Percentiles rank a stretch among this genome's conserved stretches.
phyloP scores from a whole-genome alignment of 2,113 vertebrate genomes.

The Elephas maximus region DNA sequence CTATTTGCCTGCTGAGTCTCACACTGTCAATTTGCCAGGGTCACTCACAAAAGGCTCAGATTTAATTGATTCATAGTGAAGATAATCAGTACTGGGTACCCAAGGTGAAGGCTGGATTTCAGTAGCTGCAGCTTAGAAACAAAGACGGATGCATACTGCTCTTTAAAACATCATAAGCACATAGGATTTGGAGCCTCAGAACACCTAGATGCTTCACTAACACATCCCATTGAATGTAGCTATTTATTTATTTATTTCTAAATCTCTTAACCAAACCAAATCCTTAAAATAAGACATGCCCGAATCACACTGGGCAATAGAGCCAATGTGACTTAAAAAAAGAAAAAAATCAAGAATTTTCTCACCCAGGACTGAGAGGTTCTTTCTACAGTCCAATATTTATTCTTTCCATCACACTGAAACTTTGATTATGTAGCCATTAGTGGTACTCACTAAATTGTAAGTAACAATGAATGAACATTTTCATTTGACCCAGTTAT shows the following conservation, averaged over 20 bases:
- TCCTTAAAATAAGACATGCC: background rate
- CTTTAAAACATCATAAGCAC: background rate
- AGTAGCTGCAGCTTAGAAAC: background rate
- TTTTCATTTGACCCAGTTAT: slow-evolving; percentile 55
- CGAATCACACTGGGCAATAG: background rate
- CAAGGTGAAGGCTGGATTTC: background rate
- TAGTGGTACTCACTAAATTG: slow-evolving; percentile 20
- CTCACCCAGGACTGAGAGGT: background rate
- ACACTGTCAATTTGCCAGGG: background rate
- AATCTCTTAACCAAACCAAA: slow-evolving; percentile 44
- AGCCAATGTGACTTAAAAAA: background rate
- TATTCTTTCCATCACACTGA: background rate
- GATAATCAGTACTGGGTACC: background rate
- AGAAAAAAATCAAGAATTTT: background rate
- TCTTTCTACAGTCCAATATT: slow-evolving; percentile 14
- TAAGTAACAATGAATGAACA: slow-evolving; percentile 31
- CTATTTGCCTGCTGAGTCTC: background rate
- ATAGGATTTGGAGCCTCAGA: background rate
- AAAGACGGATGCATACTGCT: background rate
- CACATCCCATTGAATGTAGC: background rate
- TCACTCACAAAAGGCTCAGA: background rate
- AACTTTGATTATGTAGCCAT: background rate
- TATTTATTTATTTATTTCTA: background rate
- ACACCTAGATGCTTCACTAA: background rate
- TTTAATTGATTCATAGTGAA: background rate